Percentiles rank a stretch among this genome's conserved stretches.
These are phyloP conservation scores for Scaeva pyrastri DNA, from an alignment of 2,888 invertebrate genomes.

Conservation along the genomic window DNA sequence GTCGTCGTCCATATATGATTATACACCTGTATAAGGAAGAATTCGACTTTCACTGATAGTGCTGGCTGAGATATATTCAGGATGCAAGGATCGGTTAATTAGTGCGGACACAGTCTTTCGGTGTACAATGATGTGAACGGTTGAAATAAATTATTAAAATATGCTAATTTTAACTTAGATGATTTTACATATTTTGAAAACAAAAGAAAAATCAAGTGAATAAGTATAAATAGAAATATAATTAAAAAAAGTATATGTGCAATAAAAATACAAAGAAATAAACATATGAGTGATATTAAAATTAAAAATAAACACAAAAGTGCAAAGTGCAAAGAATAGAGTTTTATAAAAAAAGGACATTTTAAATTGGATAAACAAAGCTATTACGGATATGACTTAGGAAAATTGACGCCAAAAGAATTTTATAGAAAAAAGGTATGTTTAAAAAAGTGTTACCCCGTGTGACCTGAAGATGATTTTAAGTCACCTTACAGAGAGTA, in stretches of 20 bases:
- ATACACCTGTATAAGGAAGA: slow-evolving; percentile 57
- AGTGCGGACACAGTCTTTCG: slow-evolving; percentile 52
- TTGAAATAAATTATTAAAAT: slow-evolving; percentile 1
- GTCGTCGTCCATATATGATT: not conserved
- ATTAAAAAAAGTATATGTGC: not conserved
- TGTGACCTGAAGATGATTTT: no score
- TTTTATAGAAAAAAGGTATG: not conserved
- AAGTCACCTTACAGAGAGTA: no score
- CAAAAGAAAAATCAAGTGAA: not conserved
- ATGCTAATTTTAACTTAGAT: not conserved
- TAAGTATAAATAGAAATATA: not conserved
- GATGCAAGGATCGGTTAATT: slow-evolving; percentile 40
- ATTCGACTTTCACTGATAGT: slow-evolving; percentile 33
- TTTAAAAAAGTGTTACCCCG: no score
- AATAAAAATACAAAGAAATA: slow-evolving; percentile 1
- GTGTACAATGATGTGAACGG: slow-evolving; percentile 57
- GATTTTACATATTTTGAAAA: not conserved
- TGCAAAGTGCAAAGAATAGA: not conserved
- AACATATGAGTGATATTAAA: slow-evolving; percentile 5
- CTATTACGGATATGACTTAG: slow-evolving; percentile 1
- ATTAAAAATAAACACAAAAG: not conserved
- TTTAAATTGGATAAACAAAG: slow-evolving; percentile 9
- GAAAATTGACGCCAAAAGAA: not conserved
- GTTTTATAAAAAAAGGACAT: not conserved
- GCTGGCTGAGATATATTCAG: not conserved